These are phyloP conservation scores for Yponomeuta cagnagella DNA, from an alignment of 2,888 invertebrate genomes.

Conservation along the genomic window DNA sequence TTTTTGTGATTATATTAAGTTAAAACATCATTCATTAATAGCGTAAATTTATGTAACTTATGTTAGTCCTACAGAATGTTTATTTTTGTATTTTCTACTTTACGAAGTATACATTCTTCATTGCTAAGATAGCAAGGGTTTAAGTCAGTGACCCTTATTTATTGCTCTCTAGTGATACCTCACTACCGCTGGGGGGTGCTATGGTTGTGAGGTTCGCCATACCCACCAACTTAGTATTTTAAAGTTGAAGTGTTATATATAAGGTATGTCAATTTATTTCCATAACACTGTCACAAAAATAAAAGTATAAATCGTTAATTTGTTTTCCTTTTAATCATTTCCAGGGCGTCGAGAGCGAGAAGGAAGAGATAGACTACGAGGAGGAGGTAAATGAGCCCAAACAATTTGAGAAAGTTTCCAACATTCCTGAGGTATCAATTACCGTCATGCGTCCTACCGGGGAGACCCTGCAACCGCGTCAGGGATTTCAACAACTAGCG, in stretches of 20 bases:
- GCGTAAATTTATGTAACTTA: too few relatives aligned
- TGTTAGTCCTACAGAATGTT: too few relatives aligned
- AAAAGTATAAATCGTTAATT: background rate
- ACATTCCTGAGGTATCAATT: conserved; percentile 67
- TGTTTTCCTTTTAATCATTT: background rate
- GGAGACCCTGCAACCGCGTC: conserved; percentile 59
- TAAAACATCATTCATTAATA: too few relatives aligned
- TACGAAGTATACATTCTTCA: too few relatives aligned
- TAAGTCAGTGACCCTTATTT: too few relatives aligned
- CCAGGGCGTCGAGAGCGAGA: conserved; percentile 26
- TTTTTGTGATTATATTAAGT: too few relatives aligned
- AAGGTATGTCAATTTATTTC: background rate
- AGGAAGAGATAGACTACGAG: conserved; percentile 55
- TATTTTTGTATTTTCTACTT: too few relatives aligned
- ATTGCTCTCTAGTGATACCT: too few relatives aligned
- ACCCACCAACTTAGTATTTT: background rate
- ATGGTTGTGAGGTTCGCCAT: too few relatives aligned
- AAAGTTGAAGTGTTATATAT: background rate
- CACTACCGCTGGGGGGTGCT: too few relatives aligned
- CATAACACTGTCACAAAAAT: too few relatives aligned
- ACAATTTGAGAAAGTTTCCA: conserved; percentile 41
- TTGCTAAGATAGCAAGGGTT: too few relatives aligned
- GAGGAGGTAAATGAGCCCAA: conserved; percentile 40
- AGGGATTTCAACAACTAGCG: conserved; percentile 68
- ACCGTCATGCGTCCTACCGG: conserved; percentile 67